These are phyloP conservation scores for Tetanocera ferruginea DNA, from an alignment of 2,888 invertebrate species.

Conservation along the genomic window DNA sequence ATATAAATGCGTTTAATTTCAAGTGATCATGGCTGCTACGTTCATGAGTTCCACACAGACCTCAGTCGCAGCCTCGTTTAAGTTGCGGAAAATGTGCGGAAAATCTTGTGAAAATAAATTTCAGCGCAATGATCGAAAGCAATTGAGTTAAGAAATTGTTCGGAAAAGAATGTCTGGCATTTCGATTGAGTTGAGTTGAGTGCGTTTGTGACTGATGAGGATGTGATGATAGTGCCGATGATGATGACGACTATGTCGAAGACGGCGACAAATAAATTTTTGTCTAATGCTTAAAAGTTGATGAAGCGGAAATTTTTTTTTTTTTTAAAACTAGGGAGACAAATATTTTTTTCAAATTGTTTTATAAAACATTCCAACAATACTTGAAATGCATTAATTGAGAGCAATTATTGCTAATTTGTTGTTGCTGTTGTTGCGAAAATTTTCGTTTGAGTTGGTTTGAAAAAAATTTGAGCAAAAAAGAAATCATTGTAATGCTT, in stretches of 20 bases:
- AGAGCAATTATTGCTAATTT: no score
- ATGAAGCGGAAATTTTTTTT: slow-evolving; percentile 13
- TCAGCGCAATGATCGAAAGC: slow-evolving; percentile 63
- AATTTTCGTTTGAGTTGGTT: no score
- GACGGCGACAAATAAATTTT: neutral
- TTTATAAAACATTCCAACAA: no score
- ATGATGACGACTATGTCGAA: neutral
- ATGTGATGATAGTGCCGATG: neutral
- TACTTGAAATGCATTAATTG: no score
- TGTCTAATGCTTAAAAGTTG: slow-evolving; percentile 3
- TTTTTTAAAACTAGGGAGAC: neutral
- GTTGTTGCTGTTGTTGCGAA: no score
- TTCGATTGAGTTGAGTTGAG: slow-evolving; percentile 19
- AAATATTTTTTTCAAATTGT: no score
- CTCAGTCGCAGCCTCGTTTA: neutral
- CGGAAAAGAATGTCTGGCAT: slow-evolving; percentile 19
- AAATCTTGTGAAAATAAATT: slow-evolving; percentile 62
- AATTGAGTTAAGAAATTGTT: slow-evolving; percentile 56
- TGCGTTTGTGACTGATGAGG: neutral
- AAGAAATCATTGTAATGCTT: no score
- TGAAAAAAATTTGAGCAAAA: no score
- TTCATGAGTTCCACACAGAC: no score
- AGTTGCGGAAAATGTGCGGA: slow-evolving; percentile 25
- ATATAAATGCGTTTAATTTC: slow-evolving; percentile 11
- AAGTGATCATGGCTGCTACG: neutral